Evolutionary conservation across 2,113 vertebrate species (phyloP).

Genomic region (Porphyrio hochstetteri): DNA sequence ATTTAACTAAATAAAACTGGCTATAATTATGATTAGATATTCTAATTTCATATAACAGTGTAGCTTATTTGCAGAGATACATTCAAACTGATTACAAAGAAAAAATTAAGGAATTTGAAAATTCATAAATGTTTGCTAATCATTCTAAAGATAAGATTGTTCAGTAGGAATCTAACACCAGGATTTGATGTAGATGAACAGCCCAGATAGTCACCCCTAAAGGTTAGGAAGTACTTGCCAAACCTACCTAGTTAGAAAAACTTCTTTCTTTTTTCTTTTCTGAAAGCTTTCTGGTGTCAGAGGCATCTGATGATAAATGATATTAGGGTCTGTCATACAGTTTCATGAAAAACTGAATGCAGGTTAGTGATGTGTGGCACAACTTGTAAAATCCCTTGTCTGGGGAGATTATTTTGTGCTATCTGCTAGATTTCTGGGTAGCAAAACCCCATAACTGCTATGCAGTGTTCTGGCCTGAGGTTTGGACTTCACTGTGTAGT

Average conservation of each 20-base stretch:
- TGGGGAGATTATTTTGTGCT: neutral
- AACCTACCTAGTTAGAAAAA: neutral
- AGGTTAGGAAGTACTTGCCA: neutral
- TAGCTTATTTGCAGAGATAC: no score
- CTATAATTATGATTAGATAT: neutral
- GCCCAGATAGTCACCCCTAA: neutral
- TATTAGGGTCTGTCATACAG: neutral
- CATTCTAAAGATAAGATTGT: neutral
- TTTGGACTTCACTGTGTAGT: neutral
- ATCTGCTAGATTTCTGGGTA: neutral
- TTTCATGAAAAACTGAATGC: neutral
- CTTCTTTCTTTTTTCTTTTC: neutral
- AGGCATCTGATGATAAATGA: neutral
- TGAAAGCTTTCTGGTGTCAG: neutral
- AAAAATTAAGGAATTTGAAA: neutral
- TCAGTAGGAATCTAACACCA: neutral
- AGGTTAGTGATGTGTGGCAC: neutral
- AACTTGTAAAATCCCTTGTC: neutral
- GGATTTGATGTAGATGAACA: neutral
- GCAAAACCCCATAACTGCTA: neutral
- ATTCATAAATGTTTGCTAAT: neutral
- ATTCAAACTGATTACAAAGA: neutral
- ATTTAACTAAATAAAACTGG: neutral
- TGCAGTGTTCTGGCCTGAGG: accelerated
- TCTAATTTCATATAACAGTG: no score